These are phyloP conservation scores for Xiphias gladius DNA, from an alignment of 2,113 vertebrate species.

Conservation along the genomic window DNA sequence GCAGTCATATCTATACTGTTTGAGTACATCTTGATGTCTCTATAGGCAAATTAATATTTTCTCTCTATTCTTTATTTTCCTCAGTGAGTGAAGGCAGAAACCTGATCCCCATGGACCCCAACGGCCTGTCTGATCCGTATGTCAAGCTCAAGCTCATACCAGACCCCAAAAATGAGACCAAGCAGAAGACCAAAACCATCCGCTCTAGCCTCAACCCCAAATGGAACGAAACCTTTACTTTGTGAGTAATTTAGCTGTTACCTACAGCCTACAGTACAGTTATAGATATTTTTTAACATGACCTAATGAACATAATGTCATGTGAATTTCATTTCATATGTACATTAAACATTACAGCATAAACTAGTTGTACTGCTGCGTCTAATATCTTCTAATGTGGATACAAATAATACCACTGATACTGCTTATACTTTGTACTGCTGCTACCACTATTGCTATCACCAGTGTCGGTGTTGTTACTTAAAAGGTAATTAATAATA, in stretches of 20 bases:
- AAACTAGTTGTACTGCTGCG: not conserved
- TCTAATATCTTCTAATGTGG: too few relatives aligned
- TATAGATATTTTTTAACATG: not conserved
- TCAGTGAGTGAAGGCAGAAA: constrained; percentile 94
- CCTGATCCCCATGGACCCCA: constrained; percentile 98
- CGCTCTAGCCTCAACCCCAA: constrained; percentile 93
- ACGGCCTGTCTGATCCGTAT: constrained; percentile 96
- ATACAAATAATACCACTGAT: too few relatives aligned
- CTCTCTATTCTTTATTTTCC: not conserved
- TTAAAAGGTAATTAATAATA: not conserved
- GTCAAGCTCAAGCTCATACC: constrained; percentile 98
- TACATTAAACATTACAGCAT: not conserved
- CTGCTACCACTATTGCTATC: not conserved
- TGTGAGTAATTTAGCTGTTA: constrained; percentile 86
- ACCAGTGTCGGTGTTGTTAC: not conserved
- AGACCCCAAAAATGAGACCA: constrained; percentile 97
- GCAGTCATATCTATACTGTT: not conserved
- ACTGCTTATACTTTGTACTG: not conserved
- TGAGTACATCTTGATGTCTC: not conserved
- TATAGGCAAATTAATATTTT: not conserved
- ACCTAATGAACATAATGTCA: fast-evolving
- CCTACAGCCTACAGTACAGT: not conserved
- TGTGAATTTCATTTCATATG: not conserved
- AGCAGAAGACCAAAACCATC: constrained; percentile 98
- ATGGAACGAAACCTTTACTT: constrained; percentile 94